A percentile compares a stretch with the other conserved stretches of the same genome.
Evolutionary conservation across 1,140 invertebrate species (phyloP).

Genomic region (Nasonia longicornis): DNA sequence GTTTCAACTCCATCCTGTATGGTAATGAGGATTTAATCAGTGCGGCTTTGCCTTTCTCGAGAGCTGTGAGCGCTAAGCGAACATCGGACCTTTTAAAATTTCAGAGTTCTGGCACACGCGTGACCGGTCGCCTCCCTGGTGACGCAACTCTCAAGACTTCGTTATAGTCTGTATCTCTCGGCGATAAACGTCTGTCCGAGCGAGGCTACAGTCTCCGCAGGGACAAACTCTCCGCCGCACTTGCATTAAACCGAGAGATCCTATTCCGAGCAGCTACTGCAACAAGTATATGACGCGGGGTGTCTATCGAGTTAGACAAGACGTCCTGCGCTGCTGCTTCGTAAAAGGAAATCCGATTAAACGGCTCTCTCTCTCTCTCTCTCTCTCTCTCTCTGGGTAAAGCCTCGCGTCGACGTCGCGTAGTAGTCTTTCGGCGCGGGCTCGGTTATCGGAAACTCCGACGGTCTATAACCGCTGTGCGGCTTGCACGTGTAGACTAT

Average conservation of each 20-base stretch:
- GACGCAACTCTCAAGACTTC: background rate
- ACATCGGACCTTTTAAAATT: too few relatives aligned
- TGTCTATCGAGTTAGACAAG: slow-evolving; percentile 12
- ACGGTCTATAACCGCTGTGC: background rate
- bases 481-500: background rate
- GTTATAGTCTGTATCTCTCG: background rate
- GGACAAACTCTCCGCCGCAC: background rate
- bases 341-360: slow-evolving; percentile 9
- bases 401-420: background rate
- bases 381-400: background rate
- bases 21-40: background rate
- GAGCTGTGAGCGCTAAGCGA: too few relatives aligned
- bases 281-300: background rate
- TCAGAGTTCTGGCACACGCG: background rate
- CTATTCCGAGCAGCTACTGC: background rate
- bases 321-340: background rate
- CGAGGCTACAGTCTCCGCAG: too few relatives aligned
- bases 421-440: too few relatives aligned
- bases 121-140: background rate
- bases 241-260: background rate
- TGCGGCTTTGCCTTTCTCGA: background rate
- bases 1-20: background rate
- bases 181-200: background rate
- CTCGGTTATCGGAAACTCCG: background rate
- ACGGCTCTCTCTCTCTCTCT: background rate